Evolutionary conservation across 1,140 invertebrate species (phyloP).

Genomic region (Leptoteleia sp.): DNA sequence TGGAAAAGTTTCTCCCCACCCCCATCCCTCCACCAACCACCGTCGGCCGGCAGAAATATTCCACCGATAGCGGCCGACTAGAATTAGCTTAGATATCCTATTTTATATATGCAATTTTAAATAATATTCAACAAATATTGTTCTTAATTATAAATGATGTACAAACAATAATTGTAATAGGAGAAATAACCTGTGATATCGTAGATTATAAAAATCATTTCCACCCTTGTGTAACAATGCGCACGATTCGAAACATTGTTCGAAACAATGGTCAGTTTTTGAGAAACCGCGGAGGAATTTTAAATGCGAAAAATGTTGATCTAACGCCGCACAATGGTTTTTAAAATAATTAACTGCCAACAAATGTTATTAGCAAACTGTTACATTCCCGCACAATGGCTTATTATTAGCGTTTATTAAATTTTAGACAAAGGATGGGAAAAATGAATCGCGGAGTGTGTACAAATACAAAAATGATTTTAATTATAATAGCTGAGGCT

Average conservation of each 20-base stretch:
- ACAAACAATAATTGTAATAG: no score
- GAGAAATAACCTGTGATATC: no score
- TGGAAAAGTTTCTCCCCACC: constrained; percentile 33
- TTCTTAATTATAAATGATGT: no score
- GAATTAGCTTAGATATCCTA: no score
- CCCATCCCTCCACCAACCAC: no score
- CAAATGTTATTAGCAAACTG: constrained; percentile 46
- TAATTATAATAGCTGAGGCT: constrained; percentile 13
- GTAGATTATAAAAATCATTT: no score
- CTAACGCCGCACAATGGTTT: constrained; percentile 24
- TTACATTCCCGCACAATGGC: constrained; percentile 31
- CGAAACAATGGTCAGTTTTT: constrained; percentile 28
- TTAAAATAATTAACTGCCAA: constrained; percentile 43
- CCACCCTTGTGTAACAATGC: no score
- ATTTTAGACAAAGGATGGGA: constrained; percentile 40
- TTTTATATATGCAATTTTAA: no score
- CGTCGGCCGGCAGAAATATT: background rate
- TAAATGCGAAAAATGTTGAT: constrained; percentile 41
- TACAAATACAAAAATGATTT: constrained; percentile 17
- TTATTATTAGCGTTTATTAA: constrained; percentile 51
- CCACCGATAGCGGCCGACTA: no score
- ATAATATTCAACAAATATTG: no score
- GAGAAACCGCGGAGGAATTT: constrained; percentile 24
- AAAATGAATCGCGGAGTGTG: constrained; percentile 21
- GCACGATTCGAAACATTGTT: constrained; percentile 26